Evolutionary conservation across 2,888 invertebrate species (phyloP), one percentile per base, ranked within the genome.

Genomic region (Bursaphelenchus okinawaensis): DNA sequence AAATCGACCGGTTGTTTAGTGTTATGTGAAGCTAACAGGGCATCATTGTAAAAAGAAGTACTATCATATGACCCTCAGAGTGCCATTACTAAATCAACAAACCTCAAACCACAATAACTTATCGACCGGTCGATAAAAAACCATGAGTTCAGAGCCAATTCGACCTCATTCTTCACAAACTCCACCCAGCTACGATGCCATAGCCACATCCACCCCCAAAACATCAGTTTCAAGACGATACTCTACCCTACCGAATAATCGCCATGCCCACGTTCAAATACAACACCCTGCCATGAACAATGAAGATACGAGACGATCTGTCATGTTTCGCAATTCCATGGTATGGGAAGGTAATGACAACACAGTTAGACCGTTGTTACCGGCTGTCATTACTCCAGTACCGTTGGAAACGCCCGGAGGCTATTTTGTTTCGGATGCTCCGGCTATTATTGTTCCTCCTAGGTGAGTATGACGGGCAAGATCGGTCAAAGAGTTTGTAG

Each of bases 391-490:
- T n/a, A 40, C 40, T 3, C 40, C 40, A n/a, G 40, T 6, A 40
- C 40, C 40, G 6, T 6, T 40, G 40, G 40, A 40, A n/a, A 40
- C 40, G n/a, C 12, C 16, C 16, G 40, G 40, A 40, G 40, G 40
- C 16, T 59, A 59, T 7, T 59, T 59, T 50, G 20, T 59, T 9
- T 50, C 60, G 20, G 27, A 59, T 26, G 52, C 22, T 22, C 52
- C 60, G 50, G 9, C 60, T 3, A 50, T 59, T 4, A 54, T 59
- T 50, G 60, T 59, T n/a, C 51, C 60, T 2, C 60, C 60, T 22
- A 40, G 60, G 50, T 59, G 9, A 26, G 60, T 56, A n/a, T n/a
- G n/a, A n/a, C n/a, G n/a, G n/a, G n/a, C n/a, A n/a, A n/a, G n/a
- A n/a, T n/a, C n/a, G n/a, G n/a, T n/a, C n/a, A n/a, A n/a, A n/a